These are phyloP conservation scores for Neoaliturus tenellus DNA, from an alignment of 2,888 invertebrate species.

Conservation along the genomic window DNA sequence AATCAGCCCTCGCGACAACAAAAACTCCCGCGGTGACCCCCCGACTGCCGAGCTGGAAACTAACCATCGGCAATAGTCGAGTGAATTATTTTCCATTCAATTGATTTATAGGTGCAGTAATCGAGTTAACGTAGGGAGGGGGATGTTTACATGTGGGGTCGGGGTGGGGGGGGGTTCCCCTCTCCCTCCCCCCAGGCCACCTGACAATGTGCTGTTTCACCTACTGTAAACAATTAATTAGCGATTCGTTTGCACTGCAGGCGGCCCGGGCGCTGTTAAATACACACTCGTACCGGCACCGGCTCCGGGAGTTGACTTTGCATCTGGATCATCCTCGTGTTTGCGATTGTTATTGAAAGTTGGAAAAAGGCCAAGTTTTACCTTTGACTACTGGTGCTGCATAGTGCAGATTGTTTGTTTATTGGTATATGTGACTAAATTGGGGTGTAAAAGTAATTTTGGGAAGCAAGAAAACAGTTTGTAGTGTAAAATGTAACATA, in stretches of 20 bases:
- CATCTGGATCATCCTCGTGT: neutral
- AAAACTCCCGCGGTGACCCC: neutral
- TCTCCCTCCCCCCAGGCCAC: neutral
- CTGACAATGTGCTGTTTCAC: constrained; percentile 45
- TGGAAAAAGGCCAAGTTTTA: too few relatives aligned
- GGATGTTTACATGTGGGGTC: constrained; percentile 24
- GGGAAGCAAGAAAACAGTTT: too few relatives aligned
- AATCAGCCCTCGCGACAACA: constrained; percentile 18
- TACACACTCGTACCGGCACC: constrained; percentile 30
- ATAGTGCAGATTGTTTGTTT: too few relatives aligned
- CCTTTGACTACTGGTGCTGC: too few relatives aligned
- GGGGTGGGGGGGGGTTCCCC: constrained; percentile 5
- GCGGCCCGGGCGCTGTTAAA: constrained; percentile 8
- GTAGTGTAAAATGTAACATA: too few relatives aligned
- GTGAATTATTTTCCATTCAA: constrained; percentile 54
- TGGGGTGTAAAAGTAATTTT: too few relatives aligned
- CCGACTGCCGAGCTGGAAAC: constrained; percentile 1
- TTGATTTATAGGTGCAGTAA: constrained; percentile 49
- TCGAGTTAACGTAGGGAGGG: constrained; percentile 34
- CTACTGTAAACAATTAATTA: constrained; percentile 53
- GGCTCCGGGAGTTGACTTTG: neutral
- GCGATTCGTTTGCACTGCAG: constrained; percentile 34
- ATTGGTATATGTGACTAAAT: too few relatives aligned
- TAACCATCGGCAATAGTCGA: constrained; percentile 30
- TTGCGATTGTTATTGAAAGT: too few relatives aligned